Evolutionary conservation across 2,113 vertebrate genomes (phyloP).

Genomic region (Paramisgurnus dabryanus): DNA sequence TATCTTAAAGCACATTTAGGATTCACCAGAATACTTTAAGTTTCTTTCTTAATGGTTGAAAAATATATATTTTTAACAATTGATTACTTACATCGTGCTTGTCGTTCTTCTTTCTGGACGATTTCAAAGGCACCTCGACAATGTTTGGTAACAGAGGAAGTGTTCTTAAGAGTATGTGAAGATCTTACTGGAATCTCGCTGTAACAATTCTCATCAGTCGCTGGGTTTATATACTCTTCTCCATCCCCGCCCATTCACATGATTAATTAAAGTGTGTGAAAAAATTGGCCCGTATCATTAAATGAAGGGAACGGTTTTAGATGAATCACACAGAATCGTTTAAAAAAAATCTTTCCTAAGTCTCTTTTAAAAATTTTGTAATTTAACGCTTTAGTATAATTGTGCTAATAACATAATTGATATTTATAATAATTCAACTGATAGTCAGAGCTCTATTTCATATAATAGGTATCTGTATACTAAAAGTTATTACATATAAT

Average conservation of each 20-base stretch:
- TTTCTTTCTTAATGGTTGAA: neutral
- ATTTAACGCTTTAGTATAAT: conserved; percentile 9
- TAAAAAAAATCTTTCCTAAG: neutral
- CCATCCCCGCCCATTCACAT: conserved; percentile 25
- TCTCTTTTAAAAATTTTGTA: neutral
- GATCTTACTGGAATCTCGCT: neutral
- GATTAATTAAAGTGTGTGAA: neutral
- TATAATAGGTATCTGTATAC: neutral
- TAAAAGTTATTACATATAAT: neutral
- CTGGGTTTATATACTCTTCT: neutral
- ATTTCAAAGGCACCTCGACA: neutral
- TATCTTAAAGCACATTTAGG: too few species aligned
- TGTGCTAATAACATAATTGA: conserved; percentile 9
- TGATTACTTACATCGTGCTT: conserved; percentile 11
- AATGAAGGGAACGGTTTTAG: neutral
- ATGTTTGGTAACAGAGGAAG: neutral
- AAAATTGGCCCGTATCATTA: neutral
- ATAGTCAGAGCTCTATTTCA: neutral
- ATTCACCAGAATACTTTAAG: neutral
- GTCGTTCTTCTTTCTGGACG: neutral
- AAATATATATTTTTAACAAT: neutral
- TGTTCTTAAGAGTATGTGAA: neutral
- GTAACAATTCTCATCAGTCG: neutral
- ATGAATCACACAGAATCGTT: conserved; percentile 22
- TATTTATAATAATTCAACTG: neutral